Conservation (phyloP, 2,113 vertebrate genomes). For the Carollia perspicillata region DNA sequence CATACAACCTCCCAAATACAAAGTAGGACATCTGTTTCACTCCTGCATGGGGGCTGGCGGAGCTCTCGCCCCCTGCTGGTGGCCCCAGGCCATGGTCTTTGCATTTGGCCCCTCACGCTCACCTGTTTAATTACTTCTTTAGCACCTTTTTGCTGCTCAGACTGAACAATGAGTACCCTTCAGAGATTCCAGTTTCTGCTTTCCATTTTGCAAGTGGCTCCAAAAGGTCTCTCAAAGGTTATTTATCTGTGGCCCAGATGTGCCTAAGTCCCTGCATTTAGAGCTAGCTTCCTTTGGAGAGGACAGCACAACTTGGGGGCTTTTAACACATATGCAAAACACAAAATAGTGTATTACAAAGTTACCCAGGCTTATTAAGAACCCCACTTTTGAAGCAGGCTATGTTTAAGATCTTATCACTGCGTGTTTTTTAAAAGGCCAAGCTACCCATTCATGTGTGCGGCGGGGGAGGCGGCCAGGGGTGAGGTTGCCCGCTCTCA, state of each 20-base stretch:
- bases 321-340: not conserved
- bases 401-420: not conserved
- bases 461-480: not conserved
- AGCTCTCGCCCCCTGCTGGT: not conserved
- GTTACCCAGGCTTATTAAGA: not conserved
- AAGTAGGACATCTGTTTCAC: not conserved
- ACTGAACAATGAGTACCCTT: not conserved
- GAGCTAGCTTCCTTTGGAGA: not conserved
- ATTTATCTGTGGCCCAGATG: not conserved
- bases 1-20: not conserved
- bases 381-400: not conserved
- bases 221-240: not conserved
- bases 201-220: not conserved
- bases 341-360: not conserved
- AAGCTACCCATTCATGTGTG: not conserved
- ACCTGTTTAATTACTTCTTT: not conserved
- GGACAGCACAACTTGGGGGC: not conserved
- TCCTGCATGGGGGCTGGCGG: not conserved
- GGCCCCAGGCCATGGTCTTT: not conserved
- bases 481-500: not conserved
- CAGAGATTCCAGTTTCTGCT: not conserved
- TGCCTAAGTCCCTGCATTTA: not conserved
- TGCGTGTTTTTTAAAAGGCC: not conserved
- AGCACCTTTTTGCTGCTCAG: not conserved
- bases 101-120: not conserved